A percentile compares a stretch with the other conserved stretches of the same genome.
These are phyloP conservation scores for Poecilia picta DNA, from an alignment of 2,797 vertebrate genomes.

Conservation along the genomic window DNA sequence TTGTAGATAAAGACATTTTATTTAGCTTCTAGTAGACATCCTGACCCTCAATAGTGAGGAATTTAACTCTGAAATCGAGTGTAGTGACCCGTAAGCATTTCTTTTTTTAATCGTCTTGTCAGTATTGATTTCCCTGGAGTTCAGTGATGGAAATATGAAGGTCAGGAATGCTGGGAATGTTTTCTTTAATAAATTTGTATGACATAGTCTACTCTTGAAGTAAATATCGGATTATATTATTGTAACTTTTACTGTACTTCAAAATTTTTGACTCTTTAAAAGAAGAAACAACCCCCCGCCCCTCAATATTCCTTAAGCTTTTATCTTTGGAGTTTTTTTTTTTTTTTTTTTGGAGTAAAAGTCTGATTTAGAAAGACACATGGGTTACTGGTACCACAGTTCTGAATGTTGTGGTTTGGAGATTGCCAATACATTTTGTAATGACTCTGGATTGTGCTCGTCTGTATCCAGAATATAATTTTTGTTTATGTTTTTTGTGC, in stretches of 20 bases:
- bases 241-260: neutral
- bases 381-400: neutral
- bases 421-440: neutral
- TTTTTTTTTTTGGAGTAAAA: neutral
- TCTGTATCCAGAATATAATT: neutral
- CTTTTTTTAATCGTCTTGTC: conserved; percentile 62
- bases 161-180: conserved; percentile 23
- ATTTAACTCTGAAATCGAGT: conserved; percentile 39
- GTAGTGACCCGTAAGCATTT: conserved; percentile 44
- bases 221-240: neutral
- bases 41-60: conserved; percentile 12
- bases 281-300: neutral
- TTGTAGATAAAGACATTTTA: conserved; percentile 5
- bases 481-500: neutral
- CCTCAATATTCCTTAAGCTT: neutral
- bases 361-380: neutral
- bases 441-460: neutral
- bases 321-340: no score
- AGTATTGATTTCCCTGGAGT: conserved; percentile 50
- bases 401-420: neutral
- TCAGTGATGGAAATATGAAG: conserved; percentile 33
- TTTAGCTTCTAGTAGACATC: conserved; percentile 3
- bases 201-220: neutral
- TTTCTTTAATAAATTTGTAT: conserved; percentile 23
- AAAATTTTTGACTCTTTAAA: conserved; percentile 12